phyloP scores from a whole-genome alignment of 2,888 invertebrate genomes.

The Mesorhabditis spiculigera region DNA sequence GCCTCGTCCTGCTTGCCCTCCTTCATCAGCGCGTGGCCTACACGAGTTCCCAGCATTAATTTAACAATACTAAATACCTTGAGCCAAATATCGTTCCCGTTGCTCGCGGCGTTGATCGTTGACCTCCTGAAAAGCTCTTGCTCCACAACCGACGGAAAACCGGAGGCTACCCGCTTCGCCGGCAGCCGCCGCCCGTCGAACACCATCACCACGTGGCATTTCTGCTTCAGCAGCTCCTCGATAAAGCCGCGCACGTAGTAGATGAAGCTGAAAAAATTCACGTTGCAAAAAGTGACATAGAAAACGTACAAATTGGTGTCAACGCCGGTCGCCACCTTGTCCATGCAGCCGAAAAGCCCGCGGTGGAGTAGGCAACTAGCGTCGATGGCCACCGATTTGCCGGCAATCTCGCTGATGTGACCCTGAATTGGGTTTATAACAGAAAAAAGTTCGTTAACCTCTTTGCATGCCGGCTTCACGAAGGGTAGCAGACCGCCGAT shows the following conservation, averaged over 20 bases:
- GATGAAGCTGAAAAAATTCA: constrained; percentile 71
- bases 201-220: constrained; percentile 88
- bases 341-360: constrained; percentile 89
- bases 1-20: constrained; percentile 72
- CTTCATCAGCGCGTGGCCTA: constrained; percentile 66
- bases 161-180: constrained; percentile 73
- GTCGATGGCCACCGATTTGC: constrained; percentile 84
- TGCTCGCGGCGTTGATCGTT: constrained; percentile 40
- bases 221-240: constrained; percentile 74
- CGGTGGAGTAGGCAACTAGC: constrained; percentile 95
- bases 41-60: too few species aligned
- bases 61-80: constrained; percentile 62
- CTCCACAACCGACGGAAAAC: neutral
- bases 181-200: constrained; percentile 93
- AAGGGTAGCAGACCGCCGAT: constrained; percentile 43
- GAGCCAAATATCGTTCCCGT: constrained; percentile 55
- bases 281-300: neutral
- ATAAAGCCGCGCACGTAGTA: constrained; percentile 87
- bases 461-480: constrained; percentile 48
- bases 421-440: constrained; percentile 33
- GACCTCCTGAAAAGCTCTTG: constrained; percentile 25
- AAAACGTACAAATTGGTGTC: constrained; percentile 76
- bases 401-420: constrained; percentile 69
- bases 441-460: constrained; percentile 20
- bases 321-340: constrained; percentile 81